phyloP scores from a whole-genome alignment of 2,113 vertebrate genomes.

The Heterocephalus glaber region DNA sequence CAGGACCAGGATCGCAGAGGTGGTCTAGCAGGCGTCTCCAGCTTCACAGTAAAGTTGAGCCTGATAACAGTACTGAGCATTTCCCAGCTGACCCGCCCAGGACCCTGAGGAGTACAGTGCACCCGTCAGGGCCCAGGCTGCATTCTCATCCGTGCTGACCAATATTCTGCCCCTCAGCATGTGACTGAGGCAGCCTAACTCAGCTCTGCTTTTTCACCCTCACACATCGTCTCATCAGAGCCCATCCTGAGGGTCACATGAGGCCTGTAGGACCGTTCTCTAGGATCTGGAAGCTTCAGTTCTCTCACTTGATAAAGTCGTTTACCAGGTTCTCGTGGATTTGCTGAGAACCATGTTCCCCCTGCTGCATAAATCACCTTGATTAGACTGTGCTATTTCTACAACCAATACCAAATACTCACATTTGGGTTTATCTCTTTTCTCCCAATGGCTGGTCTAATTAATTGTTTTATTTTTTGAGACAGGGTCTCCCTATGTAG shows the following conservation, averaged over 20 bases:
- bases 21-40: background rate
- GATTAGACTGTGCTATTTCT: background rate
- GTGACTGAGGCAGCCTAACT: conserved; percentile 18
- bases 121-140: background rate
- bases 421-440: background rate
- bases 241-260: background rate
- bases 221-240: background rate
- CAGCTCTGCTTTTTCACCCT: background rate
- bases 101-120: background rate
- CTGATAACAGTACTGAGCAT: fast-evolving
- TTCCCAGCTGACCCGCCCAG: background rate
- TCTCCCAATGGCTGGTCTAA: conserved; percentile 1
- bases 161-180: background rate
- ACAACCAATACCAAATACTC: background rate
- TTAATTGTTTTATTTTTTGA: background rate
- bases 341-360: background rate
- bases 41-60: background rate
- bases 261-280: background rate
- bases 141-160: background rate
- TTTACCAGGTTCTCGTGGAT: background rate
- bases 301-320: background rate
- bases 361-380: background rate
- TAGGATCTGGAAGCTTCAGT: background rate
- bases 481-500: background rate
- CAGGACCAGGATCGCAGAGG: background rate